Percentiles rank a stretch among this genome's conserved stretches.
These are phyloP conservation scores for Crioceris asparagi DNA, from an alignment of 2,888 invertebrate genomes.

Conservation along the genomic window DNA sequence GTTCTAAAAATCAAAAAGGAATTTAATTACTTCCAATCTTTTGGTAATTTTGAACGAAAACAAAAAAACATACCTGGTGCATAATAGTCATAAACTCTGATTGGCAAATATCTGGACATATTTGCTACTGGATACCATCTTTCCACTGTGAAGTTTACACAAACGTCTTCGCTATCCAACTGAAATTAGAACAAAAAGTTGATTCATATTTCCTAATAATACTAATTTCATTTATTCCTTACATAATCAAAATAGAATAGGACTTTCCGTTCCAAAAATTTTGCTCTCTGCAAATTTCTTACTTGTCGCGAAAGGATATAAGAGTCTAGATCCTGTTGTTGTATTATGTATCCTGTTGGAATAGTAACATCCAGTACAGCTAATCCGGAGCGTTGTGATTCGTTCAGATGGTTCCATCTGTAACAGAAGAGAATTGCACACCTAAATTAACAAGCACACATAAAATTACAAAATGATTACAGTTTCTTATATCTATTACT, in stretches of 20 bases:
- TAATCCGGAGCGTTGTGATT: constrained; percentile 78
- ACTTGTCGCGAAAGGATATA: constrained; percentile 75
- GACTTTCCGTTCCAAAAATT: constrained; percentile 70
- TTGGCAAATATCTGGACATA: constrained; percentile 84
- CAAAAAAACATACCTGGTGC: constrained; percentile 62
- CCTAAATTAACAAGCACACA: neutral
- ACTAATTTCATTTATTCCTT: constrained; percentile 37
- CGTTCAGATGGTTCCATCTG: constrained; percentile 69
- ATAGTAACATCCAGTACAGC: constrained; percentile 78
- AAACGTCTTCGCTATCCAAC: constrained; percentile 75
- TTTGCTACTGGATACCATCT: constrained; percentile 95
- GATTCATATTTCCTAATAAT: constrained; percentile 1
- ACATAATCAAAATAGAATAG: constrained; percentile 91
- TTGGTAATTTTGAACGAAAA: neutral
- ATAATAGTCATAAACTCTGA: constrained; percentile 90
- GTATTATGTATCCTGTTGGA: constrained; percentile 85
- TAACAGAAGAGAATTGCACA: constrained; percentile 9
- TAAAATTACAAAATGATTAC: neutral
- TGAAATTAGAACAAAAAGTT: constrained; percentile 31
- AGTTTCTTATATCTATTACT: too few relatives aligned
- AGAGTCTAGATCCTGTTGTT: constrained; percentile 77
- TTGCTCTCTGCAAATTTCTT: constrained; percentile 73
- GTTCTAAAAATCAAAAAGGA: constrained; percentile 50
- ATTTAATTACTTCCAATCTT: neutral
- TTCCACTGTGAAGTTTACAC: constrained; percentile 86